Base-by-base conservation (phyloP, 1,140 invertebrate genomes). In the Adoxophyes honmai region DNA sequence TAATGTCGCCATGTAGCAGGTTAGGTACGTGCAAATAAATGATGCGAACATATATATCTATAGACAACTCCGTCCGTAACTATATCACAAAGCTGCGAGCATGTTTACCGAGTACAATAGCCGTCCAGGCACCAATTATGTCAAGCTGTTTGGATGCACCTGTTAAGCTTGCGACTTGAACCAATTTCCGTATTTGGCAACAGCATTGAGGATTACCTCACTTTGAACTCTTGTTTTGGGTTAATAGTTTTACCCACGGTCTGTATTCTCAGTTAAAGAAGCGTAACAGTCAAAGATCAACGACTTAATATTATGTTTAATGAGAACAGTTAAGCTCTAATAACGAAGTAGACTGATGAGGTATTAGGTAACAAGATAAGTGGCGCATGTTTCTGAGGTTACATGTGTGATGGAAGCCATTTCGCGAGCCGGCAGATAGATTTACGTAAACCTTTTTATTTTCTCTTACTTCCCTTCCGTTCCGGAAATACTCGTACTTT, bases 201-300 rank as follows among this genome's bases (percentile, higher is more conserved):
- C n/a, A n/a, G n/a, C n/a, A n/a, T n/a, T n/a, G n/a, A 48, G 42
- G 16, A 18, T 48, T 48, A 48, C 42, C 42, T 48, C 21, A 48
- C 39, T 44, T 18, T 18, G n/a, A 18, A 33, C 42, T 48, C 21
- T 33, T 48, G 42, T 48, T 44, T 44, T 33, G 42, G 21, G 11
- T 48, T 48, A 48, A 48, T 48, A 11, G 42, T 48, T 48, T 48
- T 48, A 48, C 42, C 42, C 42, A 48, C 42, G 42, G n/a, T 48
- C 21, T 48, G 42, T 16, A 48, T 48, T 44, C 39, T 15, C 18
- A n/a, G 6, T 48, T 36, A 36, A 36, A 11, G 3, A 21, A 18
- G 5, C 6, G 10, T 48, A 48, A 48, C 10, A 28, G 16, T 48
- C 18, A 48, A n/a, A 48, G 42, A 48, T 18, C 18, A 48, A 48